phyloP scores from a whole-genome alignment of 2,797 vertebrate genomes.

The Paguma larvata region DNA sequence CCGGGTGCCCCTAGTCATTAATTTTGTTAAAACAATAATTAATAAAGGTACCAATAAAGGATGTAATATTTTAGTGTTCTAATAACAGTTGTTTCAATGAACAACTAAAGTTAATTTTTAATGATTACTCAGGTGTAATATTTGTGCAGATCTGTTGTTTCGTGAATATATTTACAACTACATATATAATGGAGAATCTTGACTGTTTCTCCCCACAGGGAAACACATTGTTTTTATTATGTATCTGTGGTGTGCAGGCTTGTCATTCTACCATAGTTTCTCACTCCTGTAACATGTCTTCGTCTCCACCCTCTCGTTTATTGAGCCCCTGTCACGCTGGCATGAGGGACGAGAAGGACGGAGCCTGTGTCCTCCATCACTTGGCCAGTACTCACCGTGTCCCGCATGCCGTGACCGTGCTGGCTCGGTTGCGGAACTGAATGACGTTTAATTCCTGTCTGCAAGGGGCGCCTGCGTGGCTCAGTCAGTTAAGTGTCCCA shows the following conservation, averaged over 20 bases:
- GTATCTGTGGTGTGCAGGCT: neutral
- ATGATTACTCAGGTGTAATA: neutral
- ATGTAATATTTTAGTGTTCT: neutral
- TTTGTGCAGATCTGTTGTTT: neutral
- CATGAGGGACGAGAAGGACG: neutral
- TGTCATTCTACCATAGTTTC: neutral
- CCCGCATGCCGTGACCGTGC: neutral
- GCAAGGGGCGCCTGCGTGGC: no score
- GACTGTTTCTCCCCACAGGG: neutral
- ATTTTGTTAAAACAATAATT: constrained; percentile 9
- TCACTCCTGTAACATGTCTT: neutral
- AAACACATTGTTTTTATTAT: neutral
- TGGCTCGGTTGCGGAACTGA: neutral
- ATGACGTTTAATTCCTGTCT: neutral
- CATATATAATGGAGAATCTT: neutral
- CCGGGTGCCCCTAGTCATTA: neutral
- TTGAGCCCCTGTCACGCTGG: neutral
- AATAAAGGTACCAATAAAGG: neutral
- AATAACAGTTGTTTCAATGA: neutral
- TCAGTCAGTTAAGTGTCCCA: no score
- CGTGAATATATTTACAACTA: neutral
- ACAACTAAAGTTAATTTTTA: neutral
- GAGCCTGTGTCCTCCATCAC: neutral
- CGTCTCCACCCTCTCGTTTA: neutral
- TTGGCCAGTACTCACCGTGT: neutral